These are phyloP conservation scores for Drosophila quadrilineata DNA, from an alignment of 1,140 invertebrate genomes.

Conservation along the genomic window DNA sequence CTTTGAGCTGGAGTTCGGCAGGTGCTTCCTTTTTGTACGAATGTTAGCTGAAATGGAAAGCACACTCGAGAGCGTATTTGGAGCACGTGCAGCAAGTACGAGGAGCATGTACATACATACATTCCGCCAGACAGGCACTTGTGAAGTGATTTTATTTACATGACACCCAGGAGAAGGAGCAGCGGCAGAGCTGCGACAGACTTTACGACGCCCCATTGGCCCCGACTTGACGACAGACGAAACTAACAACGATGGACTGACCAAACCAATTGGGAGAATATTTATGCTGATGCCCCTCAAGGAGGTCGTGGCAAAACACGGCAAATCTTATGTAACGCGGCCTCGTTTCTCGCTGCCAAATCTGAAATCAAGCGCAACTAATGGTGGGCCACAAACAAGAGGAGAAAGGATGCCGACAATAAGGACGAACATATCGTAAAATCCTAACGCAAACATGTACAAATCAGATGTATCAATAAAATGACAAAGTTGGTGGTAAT, in stretches of 20 bases:
- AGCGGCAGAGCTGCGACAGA: constrained; percentile 41
- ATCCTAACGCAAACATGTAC: constrained; percentile 37
- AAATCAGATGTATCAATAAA: constrained; percentile 43
- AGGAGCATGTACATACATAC: constrained; percentile 51
- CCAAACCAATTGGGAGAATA: constrained; percentile 59
- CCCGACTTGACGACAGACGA: neutral
- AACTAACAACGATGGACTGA: neutral
- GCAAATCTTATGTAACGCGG: constrained; percentile 3
- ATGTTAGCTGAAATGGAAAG: constrained; percentile 75
- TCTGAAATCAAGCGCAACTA: constrained; percentile 29
- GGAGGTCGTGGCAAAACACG: constrained; percentile 25
- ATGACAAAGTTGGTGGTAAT: constrained; percentile 36
- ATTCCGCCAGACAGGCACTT: no score
- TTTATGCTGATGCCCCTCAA: constrained; percentile 58
- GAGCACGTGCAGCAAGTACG: constrained; percentile 68
- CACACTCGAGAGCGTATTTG: constrained; percentile 73
- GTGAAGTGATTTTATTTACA: constrained; percentile 71
- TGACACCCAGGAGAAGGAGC: constrained; percentile 25
- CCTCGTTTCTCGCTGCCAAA: constrained; percentile 9
- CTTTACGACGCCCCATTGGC: constrained; percentile 42
- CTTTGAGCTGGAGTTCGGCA: constrained; percentile 22
- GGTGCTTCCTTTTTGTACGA: neutral
- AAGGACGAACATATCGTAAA: constrained; percentile 25
- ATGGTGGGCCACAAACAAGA: constrained; percentile 42
- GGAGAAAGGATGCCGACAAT: constrained; percentile 11